Percentiles rank a stretch among this genome's conserved stretches.
Conservation (phyloP, 2,113 vertebrate genomes). For the Thermophis baileyi region DNA sequence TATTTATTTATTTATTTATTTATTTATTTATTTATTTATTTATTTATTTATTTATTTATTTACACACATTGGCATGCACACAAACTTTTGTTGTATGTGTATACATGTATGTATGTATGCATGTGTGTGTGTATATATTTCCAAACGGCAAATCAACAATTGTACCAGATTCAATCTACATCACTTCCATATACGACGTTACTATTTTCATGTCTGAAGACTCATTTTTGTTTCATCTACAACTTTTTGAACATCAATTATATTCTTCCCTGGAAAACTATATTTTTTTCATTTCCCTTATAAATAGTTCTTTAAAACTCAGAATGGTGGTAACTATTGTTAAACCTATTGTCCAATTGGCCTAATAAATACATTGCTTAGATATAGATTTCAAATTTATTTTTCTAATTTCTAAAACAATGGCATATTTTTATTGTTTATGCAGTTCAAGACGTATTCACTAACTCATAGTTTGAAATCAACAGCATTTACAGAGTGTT, state of each 20-base stretch:
- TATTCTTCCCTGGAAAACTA: not conserved
- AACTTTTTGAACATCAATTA: not conserved
- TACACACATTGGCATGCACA: too few species aligned
- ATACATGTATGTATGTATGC: too few species aligned
- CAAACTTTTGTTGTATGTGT: too few species aligned
- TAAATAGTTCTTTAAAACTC: not conserved
- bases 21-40: too few species aligned
- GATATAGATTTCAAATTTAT: not conserved
- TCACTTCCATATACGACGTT: not conserved
- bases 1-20: too few species aligned
- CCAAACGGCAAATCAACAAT: not conserved
- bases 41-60: not conserved
- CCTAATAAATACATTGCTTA: not conserved
- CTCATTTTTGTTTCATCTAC: not conserved
- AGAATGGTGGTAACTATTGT: not conserved
- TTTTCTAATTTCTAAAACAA: not conserved
- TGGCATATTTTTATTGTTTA: not conserved
- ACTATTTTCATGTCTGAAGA: not conserved
- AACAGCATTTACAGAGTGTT: not conserved
- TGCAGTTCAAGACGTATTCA: not conserved
- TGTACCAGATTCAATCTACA: not conserved
- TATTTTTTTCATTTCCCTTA: not conserved
- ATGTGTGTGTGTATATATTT: not conserved
- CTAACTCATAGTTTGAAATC: not conserved
- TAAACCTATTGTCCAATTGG: not conserved